A percentile compares a stretch with the other conserved stretches of the same genome.
Conservation (phyloP, 2,797 vertebrate genomes). For the Benthosema pterotum region DNA sequence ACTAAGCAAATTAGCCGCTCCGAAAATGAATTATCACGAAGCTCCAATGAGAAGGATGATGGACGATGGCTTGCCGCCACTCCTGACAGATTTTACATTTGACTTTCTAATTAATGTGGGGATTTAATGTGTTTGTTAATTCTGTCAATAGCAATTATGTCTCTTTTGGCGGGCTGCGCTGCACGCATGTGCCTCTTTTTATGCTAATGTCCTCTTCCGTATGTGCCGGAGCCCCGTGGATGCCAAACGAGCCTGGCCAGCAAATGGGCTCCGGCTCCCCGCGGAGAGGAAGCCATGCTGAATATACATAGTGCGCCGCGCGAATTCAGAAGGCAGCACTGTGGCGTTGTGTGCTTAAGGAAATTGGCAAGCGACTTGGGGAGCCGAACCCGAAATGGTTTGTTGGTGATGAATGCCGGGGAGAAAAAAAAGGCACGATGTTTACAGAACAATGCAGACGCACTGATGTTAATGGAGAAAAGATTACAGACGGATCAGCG, state of each 20-base stretch:
- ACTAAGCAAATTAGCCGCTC: conserved; percentile 63
- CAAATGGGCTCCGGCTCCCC: conserved; percentile 70
- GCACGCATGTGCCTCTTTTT: conserved; percentile 59
- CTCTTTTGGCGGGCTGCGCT: conserved; percentile 68
- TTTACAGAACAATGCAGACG: conserved; percentile 65
- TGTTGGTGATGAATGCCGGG: conserved; percentile 56
- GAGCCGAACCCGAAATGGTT: conserved; percentile 62
- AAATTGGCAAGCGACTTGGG: conserved; percentile 69
- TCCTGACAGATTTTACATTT: conserved; percentile 77
- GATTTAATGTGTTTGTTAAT: conserved; percentile 84
- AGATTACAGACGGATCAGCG: conserved; percentile 30
- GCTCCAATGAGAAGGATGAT: conserved; percentile 77
- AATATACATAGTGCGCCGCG: conserved; percentile 65
- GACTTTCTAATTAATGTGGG: conserved; percentile 82
- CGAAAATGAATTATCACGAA: conserved; percentile 71
- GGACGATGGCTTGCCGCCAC: conserved; percentile 75
- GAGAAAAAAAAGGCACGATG: conserved; percentile 44
- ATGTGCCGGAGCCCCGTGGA: conserved; percentile 63
- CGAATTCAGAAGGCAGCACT: conserved; percentile 60
- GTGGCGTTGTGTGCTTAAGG: conserved; percentile 64
- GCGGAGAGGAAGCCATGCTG: conserved; percentile 59
- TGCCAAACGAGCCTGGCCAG: conserved; percentile 68
- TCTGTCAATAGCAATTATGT: conserved; percentile 84
- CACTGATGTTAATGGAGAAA: conserved; percentile 52
- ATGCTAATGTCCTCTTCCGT: conserved; percentile 75